Conservation (phyloP, 2,888 invertebrate genomes). For the Callinectes sapidus region DNA sequence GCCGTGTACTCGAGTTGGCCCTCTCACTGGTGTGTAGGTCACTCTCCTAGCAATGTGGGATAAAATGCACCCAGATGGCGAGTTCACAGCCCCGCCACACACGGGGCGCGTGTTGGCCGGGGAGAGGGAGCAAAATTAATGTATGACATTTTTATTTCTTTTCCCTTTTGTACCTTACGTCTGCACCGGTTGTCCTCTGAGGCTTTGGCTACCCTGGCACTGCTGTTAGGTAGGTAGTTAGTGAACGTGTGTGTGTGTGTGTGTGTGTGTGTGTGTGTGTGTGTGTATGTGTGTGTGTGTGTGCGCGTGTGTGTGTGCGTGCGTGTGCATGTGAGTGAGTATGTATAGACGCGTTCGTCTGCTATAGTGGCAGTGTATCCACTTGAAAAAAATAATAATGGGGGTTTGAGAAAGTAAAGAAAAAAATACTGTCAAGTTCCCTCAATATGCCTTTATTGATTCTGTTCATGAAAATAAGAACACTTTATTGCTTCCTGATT, state of each 20-base stretch:
- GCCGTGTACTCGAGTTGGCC: background rate
- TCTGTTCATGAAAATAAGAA: conserved; percentile 58
- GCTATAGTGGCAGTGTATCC: background rate
- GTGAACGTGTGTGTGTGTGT: background rate
- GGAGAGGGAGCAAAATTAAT: conserved; percentile 15
- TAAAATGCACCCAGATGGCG: conserved; percentile 11
- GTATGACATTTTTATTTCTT: background rate
- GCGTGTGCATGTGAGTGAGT: background rate
- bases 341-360: background rate
- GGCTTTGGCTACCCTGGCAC: conserved; percentile 35
- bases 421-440: background rate
- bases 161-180: background rate
- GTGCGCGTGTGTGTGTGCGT: background rate
- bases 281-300: too few relatives aligned
- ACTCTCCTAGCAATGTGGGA: background rate
- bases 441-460: conserved; percentile 23
- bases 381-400: background rate
- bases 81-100: conserved; percentile 2
- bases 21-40: conserved; percentile 53
- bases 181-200: conserved; percentile 38
- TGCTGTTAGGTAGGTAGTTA: background rate
- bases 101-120: background rate
- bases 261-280: background rate
- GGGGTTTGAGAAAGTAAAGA: background rate
- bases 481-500: conserved; percentile 69